Conservation (phyloP, 2,888 invertebrate genomes). For the Drosophila falleni region DNA sequence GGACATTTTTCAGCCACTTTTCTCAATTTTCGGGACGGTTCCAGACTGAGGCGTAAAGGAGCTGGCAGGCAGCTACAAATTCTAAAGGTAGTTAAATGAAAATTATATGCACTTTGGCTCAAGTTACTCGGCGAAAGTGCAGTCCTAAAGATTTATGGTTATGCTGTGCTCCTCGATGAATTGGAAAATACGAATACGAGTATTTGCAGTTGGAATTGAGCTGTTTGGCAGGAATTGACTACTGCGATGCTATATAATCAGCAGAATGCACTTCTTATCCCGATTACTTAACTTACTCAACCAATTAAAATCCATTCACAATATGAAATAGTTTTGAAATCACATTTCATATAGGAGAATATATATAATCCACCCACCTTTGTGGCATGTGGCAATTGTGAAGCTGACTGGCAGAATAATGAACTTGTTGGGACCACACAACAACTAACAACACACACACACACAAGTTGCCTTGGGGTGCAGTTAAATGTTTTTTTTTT, state of each 20-base stretch:
- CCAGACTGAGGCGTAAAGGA: conserved; percentile 12
- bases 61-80: conserved; percentile 37
- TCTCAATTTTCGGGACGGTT: conserved; percentile 11
- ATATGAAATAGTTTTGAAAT: conserved; percentile 56
- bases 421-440: conserved; percentile 52
- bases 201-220: conserved; percentile 30
- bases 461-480: conserved; percentile 56
- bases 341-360: conserved; percentile 45
- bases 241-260: not conserved
- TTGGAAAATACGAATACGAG: conserved; percentile 41
- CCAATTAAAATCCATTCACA: conserved; percentile 65
- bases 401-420: conserved; percentile 69
- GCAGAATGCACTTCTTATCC: conserved; percentile 36
- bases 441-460: conserved; percentile 21
- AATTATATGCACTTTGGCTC: conserved; percentile 70
- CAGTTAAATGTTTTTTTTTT: conserved; percentile 32
- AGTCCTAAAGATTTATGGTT: conserved; percentile 66
- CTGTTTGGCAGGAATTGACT: conserved; percentile 10
- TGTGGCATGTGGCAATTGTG: conserved; percentile 56
- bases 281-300: conserved; percentile 21
- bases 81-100: conserved; percentile 75
- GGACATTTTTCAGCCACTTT: conserved; percentile 44
- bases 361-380: conserved; percentile 15
- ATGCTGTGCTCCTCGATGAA: conserved; percentile 58
- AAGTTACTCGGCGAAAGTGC: conserved; percentile 44